phyloP scores from a whole-genome alignment of 2,888 invertebrate species.

The Leptothorax acervorum region DNA sequence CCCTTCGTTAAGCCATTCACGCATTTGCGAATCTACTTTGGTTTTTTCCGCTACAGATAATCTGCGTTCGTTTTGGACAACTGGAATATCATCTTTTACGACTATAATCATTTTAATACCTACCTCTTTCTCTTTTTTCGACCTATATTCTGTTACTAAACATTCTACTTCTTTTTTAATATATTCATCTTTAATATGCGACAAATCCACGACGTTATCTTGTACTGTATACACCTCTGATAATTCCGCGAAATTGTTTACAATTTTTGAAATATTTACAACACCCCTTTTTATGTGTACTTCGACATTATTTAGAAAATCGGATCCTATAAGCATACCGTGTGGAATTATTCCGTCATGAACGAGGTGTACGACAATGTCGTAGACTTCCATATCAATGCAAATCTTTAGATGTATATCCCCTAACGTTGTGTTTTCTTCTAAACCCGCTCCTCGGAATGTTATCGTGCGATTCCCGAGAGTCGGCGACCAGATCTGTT shows the following conservation, averaged over 20 bases:
- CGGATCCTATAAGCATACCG: conserved; percentile 59
- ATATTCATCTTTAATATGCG: conserved; percentile 71
- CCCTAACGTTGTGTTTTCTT: conserved; percentile 51
- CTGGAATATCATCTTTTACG: neutral
- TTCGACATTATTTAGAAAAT: conserved; percentile 57
- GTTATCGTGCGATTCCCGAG: conserved; percentile 24
- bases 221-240: conserved; percentile 51
- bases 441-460: conserved; percentile 60
- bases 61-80: neutral
- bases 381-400: conserved; percentile 55
- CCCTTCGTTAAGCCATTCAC: neutral
- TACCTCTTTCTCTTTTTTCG: conserved; percentile 46
- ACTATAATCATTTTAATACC: neutral
- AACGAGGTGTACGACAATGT: conserved; percentile 60
- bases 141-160: conserved; percentile 33
- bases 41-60: neutral
- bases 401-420: conserved; percentile 24
- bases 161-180: conserved; percentile 26
- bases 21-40: neutral
- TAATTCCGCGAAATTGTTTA: neutral
- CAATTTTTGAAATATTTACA: conserved; percentile 47
- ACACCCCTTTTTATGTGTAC: conserved; percentile 33
- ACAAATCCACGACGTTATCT: conserved; percentile 45
- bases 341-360: conserved; percentile 39
- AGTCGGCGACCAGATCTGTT: conserved; percentile 37